phyloP scores from a whole-genome alignment of 1,140 invertebrate genomes.

The Medauroidea extradentata region DNA sequence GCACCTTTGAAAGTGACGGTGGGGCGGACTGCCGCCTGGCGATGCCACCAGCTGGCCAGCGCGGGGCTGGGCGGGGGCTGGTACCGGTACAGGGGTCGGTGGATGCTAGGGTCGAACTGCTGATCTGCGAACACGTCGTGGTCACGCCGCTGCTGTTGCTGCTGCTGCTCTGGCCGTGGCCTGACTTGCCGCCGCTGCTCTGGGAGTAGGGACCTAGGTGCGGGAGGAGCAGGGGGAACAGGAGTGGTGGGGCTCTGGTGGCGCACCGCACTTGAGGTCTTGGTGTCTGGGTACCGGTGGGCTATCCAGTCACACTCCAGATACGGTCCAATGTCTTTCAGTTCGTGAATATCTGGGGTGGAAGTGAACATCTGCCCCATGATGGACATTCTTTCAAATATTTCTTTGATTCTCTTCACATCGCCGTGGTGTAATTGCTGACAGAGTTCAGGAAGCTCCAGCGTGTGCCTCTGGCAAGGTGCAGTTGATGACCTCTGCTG shows the following conservation, averaged over 20 bases:
- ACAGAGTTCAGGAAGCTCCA: constrained; percentile 32
- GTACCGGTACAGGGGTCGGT: constrained; percentile 70
- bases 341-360: constrained; percentile 69
- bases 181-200: neutral
- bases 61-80: constrained; percentile 49
- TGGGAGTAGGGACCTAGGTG: neutral
- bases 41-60: constrained; percentile 22
- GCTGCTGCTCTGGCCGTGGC: constrained; percentile 12
- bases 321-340: constrained; percentile 71
- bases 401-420: constrained; percentile 61
- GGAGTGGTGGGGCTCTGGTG: neutral
- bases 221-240: constrained; percentile 18
- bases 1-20: constrained; percentile 76
- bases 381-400: constrained; percentile 64
- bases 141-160: neutral
- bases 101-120: constrained; percentile 66
- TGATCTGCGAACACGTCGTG: constrained; percentile 55
- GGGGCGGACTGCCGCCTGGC: constrained; percentile 46
- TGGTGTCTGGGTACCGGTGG: constrained; percentile 57
- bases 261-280: constrained; percentile 25
- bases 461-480: constrained; percentile 16
- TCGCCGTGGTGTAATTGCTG: constrained; percentile 53
- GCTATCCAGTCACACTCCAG: constrained; percentile 71
- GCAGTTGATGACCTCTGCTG: constrained; percentile 42
- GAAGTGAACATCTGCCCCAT: constrained; percentile 78